Base-by-base conservation (phyloP, 2,113 vertebrate genomes). In the Calcarius ornatus region DNA sequence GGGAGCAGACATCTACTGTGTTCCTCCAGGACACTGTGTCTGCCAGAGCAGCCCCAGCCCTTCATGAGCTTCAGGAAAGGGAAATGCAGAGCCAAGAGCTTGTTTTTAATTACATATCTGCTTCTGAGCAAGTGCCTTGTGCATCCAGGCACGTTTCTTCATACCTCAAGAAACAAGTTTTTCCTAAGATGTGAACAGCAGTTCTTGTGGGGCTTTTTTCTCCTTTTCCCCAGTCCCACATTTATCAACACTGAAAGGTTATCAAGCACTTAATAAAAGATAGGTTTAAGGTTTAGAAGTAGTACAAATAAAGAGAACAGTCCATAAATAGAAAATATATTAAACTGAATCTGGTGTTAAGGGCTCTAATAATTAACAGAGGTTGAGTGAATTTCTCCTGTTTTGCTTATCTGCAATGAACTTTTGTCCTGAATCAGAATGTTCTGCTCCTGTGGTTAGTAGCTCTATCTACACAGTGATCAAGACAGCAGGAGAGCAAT, bases 291-390 rank as follows among this genome's bases (percentile, higher is more conserved):
- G 23, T 83, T 82, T 80, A 71, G 81, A 85, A 86, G 48, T 18
- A 53, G 8, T 81, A 47, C 82, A 90, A 84, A 77, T 77, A 71
- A 70, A 70, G 40, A 70, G 30, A 86, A 19, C 1, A 11, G n/a
- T 71, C 73, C 91, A 83, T 90, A 95, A 95, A 83, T 78, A 86
- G 71, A 88, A 90, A 86, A 93, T 27, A 48, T n/a, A 95, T 92
- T 92, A 38, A 95, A 86, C 38, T 80, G 31, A 90, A 56, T 90
- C 79, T 88, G 37, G 18, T 72, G n/a, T 60, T 86, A 60, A 57
- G 76, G 60, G 25, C 75, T 83, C n/a, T 71, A 81, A 78, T 83
- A 90, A 93, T 92, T 93, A 88, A 78, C 40, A 33, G 6, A 71
- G 48, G 19, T 86, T 61, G 76, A 60, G 68, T 90, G 71, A 71